Base-by-base conservation (phyloP, 2,888 invertebrate species). In the Pyrrhosoma nymphula region DNA sequence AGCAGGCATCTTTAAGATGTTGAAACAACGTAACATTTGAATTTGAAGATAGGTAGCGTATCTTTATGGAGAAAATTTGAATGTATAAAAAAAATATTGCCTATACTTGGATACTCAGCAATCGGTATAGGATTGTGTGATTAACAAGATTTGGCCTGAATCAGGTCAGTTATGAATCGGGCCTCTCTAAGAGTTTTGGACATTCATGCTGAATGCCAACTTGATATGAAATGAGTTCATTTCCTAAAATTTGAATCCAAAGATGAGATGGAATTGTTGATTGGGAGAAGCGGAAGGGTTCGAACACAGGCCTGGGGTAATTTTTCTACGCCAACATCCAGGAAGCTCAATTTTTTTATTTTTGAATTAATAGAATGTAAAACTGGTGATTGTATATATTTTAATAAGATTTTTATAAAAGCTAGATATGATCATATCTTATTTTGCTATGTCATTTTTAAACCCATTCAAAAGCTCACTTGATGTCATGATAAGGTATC, bases 361-460 rank as follows among this genome's bases (percentile, higher is more conserved):
- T 82, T 82, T 82, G 30, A 82, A 30, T 35, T 82, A 35, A 82
- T 82, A 82, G 82, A 82, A 35, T 82, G 35, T 82, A 82, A 82
- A 82, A 82, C 82, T 82, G 82, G 82, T 82, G 82, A 82, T 82
- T 82, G 82, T 82, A 82, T 82, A 82, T 82, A 82, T 82, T 82
- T 82, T 82, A 82, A 82, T 82, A 82, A 30, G 82, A 82, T 82
- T 82, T 82, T 82, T 82, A 82, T 82, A 30, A 82, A 82, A 82
- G 35, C 3, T 35, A 14, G 14, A 30, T 23, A 26, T 75, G 75
- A 12, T 26, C 26, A 35, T 82, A 30, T 82, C 35, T 35, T 82
- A 82, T 82, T 35, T 30, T 82, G 30, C 82, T 35, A 60, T 82
- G 23, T 35, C 35, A 18, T 14, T 69, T 10, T 35, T 82, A 82